Base-by-base conservation (phyloP, 2,797 vertebrate genomes). In the Microctenopoma steveboyesi region DNA sequence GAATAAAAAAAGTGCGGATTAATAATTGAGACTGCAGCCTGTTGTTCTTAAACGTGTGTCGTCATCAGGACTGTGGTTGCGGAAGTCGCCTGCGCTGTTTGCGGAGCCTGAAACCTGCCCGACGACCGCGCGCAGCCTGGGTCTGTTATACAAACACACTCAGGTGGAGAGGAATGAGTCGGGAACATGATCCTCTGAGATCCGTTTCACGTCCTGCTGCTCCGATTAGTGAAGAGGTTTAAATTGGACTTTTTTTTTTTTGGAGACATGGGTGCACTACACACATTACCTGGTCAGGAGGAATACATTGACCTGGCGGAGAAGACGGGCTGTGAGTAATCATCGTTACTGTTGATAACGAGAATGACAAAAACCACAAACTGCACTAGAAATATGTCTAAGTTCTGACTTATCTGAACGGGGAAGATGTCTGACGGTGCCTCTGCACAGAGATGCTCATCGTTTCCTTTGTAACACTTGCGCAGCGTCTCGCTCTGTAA, bases 321-420 rank as follows among this genome's bases (percentile, higher is more conserved):
- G 58, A 96, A 95, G 92, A 98, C 96, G 0, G 96, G 96, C 86
- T 98, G 97, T 98, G 91, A 97, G 97, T 97, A 91, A 0, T 37
- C 45, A 4, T 51, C 18, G 2, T 54, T n/a, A 1, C 13, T 37
- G 1, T 7, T 72, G 12, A 54, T 58, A 18, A 11, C 2, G 53
- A 42, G 14, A 8, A 16, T 59, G 12, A 4, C 57, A 45, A n/a
- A 7, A 45, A 59, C 56, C 52, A 57, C 28, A 45, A 76, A 33
- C 15, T 42, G 42, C 46, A 45, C 39, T 58, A 63, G 50, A 81
- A 48, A 46, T 25, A 2, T 12, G 15, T 46, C 68, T 52, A 0
- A 43, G 7, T 16, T 1, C 14, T 47, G 28, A 16, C 16, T 49
- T 0, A 4, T 51, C 33, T 47, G 43, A 60, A 74, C 68, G 50